Base-by-base conservation (phyloP, 64 coral and sea anemone genomes). In the Platygyra sinensis region DNA sequence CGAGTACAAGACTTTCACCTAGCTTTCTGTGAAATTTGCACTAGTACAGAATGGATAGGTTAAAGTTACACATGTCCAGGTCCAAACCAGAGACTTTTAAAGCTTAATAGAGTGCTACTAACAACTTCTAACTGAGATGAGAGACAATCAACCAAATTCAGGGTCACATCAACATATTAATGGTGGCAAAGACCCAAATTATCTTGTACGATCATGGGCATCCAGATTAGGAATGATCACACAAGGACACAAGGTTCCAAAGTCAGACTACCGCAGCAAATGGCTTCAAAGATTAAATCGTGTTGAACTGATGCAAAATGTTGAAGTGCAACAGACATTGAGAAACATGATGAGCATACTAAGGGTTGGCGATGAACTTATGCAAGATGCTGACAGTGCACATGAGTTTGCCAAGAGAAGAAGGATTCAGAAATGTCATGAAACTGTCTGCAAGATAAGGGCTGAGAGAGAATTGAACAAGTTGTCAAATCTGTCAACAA, bases 161-260 rank as follows among this genome's bases (percentile, higher is more conserved):
- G 30, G 65, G 22, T 2, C 36, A 6, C 11, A 36, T 2, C 30
- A 42, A 24, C 33, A 42, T 24, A 46, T 28, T 11, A 83, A 22
- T 83, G 80, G 80, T 8, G 80, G 80, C 12, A 83, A 67, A 67
- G 31, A 83, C 32, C 59, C 80, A 67, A 83, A 83, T n/a, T 83
- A 83, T 65, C 60, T 83, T 39, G 80, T 83, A 12, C 30, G 80
- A 67, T 83, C 80, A 83, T 65, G 80, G 80, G 80, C 80, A 24
- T 83, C 80, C 61, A 83, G 30, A 65, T 28, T 83, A 38, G 61
- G 80, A 15, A 67, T 61, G 67, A 61, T 62, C 20, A 83, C 80
- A 28, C 80, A 83, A n/a, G 80, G 60, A 10, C 80, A 83, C 16
- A 83, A 83, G 80, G 16, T 62, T 9, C 33, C 61, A n/a, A 83